Conservation (phyloP, 2,797 vertebrate species). For the Lacerta viridis region DNA sequence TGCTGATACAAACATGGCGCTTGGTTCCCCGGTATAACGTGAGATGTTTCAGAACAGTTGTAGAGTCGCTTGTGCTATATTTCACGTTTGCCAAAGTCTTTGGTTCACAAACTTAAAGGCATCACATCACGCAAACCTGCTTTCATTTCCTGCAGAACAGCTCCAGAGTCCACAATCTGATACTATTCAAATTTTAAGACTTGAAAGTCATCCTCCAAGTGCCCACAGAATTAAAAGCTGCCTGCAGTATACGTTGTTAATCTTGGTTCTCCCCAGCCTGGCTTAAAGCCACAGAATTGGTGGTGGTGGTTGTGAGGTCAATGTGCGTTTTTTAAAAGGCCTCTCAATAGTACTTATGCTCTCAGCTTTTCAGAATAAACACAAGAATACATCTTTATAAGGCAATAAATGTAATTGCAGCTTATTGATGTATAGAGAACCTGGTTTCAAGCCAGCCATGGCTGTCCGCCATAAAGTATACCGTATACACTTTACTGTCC, state of each 20-base stretch:
- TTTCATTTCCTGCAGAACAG: slow-evolving; percentile 2
- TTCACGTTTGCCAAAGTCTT: not conserved
- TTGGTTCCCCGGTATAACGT: not conserved
- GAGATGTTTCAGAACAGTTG: not conserved
- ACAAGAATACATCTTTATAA: slow-evolving; percentile 45
- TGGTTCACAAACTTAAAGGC: not conserved
- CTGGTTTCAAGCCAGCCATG: slow-evolving; percentile 8
- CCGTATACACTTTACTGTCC: not conserved
- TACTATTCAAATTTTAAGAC: not conserved
- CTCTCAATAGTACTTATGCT: slow-evolving; percentile 19
- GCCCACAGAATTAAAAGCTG: not conserved
- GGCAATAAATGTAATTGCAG: slow-evolving; percentile 26
- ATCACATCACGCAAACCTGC: not conserved
- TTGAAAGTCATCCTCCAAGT: not conserved
- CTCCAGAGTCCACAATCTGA: not conserved
- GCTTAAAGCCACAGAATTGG: not conserved
- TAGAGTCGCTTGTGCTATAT: not conserved
- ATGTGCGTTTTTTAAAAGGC: not conserved
- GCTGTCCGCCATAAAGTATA: not conserved
- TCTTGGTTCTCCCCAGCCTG: not conserved
- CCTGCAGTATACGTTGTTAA: not conserved
- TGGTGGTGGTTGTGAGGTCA: not conserved
- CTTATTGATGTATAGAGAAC: not conserved
- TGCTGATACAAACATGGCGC: not conserved
- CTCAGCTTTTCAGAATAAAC: slow-evolving; percentile 38